Conservation (phyloP, 1,140 invertebrate species). For the Calephelis virginiensis region DNA sequence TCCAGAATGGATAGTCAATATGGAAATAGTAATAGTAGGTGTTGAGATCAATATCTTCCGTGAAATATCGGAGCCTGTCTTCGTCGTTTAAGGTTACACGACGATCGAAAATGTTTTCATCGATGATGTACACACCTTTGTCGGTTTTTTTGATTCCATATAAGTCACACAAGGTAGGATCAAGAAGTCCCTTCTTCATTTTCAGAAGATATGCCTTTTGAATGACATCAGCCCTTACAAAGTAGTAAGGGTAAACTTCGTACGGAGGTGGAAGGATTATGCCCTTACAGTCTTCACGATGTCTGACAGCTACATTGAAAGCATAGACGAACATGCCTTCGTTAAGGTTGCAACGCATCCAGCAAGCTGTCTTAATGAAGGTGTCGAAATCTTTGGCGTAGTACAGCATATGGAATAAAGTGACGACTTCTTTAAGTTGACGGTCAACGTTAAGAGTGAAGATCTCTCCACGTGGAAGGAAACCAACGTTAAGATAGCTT, state of each 20-base stretch:
- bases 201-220: conserved; percentile 80
- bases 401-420: conserved; percentile 84
- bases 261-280: conserved; percentile 82
- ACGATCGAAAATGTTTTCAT: conserved; percentile 67
- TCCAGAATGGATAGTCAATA: conserved; percentile 83
- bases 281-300: conserved; percentile 81
- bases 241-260: conserved; percentile 83
- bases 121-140: conserved; percentile 64
- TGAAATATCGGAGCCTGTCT: conserved; percentile 81
- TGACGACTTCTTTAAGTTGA: conserved; percentile 81
- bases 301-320: conserved; percentile 80
- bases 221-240: conserved; percentile 81
- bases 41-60: conserved; percentile 84
- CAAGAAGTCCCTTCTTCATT: conserved; percentile 68
- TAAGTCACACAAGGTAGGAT: conserved; percentile 59
- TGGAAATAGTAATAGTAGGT: conserved; percentile 85
- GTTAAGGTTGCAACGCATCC: conserved; percentile 82
- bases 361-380: conserved; percentile 80
- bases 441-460: conserved; percentile 82
- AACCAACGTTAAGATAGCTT: conserved; percentile 77
- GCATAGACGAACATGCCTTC: conserved; percentile 83
- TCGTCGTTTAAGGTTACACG: conserved; percentile 58
- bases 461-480: conserved; percentile 79
- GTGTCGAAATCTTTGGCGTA: conserved; percentile 82
- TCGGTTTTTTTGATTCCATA: conserved; percentile 67